Percentiles rank a stretch among this genome's conserved stretches.
Evolutionary conservation across 2,888 invertebrate genomes (phyloP).

Genomic region (Chelonus formosanus): DNA sequence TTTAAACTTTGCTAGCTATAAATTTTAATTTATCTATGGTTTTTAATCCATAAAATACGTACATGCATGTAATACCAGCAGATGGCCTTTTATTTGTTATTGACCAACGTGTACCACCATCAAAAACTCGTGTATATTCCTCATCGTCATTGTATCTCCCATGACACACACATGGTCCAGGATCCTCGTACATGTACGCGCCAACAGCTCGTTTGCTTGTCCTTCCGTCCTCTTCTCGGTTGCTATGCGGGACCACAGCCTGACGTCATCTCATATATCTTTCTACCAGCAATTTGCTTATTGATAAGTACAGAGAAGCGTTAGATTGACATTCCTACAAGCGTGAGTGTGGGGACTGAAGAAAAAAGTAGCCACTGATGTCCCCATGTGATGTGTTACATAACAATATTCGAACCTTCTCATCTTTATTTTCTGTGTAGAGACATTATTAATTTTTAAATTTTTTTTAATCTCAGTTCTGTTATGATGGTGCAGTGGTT

Average conservation of each 20-base stretch:
- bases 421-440: too few species aligned
- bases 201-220: constrained; percentile 25
- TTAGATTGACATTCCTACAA: constrained; percentile 36
- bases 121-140: neutral
- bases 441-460: too few species aligned
- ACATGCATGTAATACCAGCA: neutral
- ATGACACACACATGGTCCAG: neutral
- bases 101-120: constrained; percentile 5
- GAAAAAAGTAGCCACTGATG: too few species aligned
- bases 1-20: neutral
- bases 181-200: constrained; percentile 1
- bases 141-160: neutral
- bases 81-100: constrained; percentile 18
- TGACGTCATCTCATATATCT: constrained; percentile 53
- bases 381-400: too few species aligned
- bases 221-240: constrained; percentile 29
- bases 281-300: constrained; percentile 54
- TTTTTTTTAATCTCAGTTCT: too few species aligned
- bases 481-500: too few species aligned
- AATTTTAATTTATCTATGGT: neutral
- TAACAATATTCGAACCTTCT: too few species aligned
- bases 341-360: neutral
- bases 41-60: constrained; percentile 6
- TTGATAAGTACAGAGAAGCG: constrained; percentile 54
- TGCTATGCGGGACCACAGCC: constrained; percentile 36